A percentile compares a stretch with the other conserved stretches of the same genome.
These are phyloP conservation scores for Coenonympha glycerion DNA, from an alignment of 2,888 invertebrate genomes.

Conservation along the genomic window DNA sequence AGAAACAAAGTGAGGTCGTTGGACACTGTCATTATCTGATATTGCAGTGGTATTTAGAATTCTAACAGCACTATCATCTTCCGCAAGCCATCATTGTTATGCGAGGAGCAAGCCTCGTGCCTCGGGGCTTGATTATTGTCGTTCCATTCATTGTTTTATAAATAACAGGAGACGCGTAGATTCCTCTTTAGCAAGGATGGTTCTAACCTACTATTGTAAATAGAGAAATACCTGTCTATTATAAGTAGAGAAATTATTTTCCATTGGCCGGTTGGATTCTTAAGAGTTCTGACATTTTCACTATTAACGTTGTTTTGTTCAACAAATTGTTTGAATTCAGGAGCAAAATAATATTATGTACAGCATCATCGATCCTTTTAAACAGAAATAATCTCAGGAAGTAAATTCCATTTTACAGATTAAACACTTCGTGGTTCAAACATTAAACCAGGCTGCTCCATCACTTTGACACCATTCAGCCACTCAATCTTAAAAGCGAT, in stretches of 20 bases:
- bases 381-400: not conserved
- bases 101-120: not conserved
- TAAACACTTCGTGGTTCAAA: not conserved
- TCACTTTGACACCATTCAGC: slow-evolving; percentile 18
- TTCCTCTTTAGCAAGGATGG: not conserved
- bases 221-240: too few species aligned
- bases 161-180: not conserved
- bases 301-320: too few species aligned
- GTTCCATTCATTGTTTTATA: not conserved
- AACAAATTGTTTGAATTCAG: too few species aligned
- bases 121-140: not conserved
- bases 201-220: too few species aligned
- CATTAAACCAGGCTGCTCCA: slow-evolving; percentile 11
- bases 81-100: not conserved
- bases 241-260: too few species aligned
- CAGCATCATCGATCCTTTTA: too few species aligned
- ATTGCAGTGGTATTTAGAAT: slow-evolving; percentile 5
- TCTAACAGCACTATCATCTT: slow-evolving; percentile 4
- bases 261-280: too few species aligned
- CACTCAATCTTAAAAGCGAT: slow-evolving; percentile 24
- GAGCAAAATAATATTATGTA: too few species aligned
- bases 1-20: not conserved
- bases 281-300: too few species aligned
- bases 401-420: not conserved
- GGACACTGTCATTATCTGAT: not conserved